phyloP scores from a whole-genome alignment of 2,888 invertebrate species.

The Melinaea marsaeus region DNA sequence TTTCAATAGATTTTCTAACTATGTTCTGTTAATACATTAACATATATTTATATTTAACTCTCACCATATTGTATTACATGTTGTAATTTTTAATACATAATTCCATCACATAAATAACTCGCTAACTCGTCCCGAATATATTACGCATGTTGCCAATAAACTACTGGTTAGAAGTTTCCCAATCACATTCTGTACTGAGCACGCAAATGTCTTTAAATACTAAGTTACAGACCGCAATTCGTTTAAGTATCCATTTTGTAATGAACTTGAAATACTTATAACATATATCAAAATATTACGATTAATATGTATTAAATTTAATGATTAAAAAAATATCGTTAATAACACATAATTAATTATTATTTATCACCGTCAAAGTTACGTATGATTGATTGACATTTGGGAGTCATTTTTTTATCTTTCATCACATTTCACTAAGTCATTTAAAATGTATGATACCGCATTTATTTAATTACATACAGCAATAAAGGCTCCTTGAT shows the following conservation, averaged over 20 bases:
- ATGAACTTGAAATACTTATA: slow-evolving; percentile 38
- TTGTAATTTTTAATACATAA: too few relatives aligned
- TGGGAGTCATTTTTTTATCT: too few relatives aligned
- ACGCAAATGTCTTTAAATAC: slow-evolving; percentile 32
- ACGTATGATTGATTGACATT: too few relatives aligned
- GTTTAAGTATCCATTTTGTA: slow-evolving; percentile 33
- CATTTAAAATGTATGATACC: neutral
- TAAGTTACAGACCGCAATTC: slow-evolving; percentile 33
- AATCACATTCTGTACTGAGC: slow-evolving; percentile 36
- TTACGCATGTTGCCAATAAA: slow-evolving; percentile 43
- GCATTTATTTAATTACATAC: neutral
- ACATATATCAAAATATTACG: neutral
- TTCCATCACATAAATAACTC: slow-evolving; percentile 33
- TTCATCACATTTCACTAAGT: neutral
- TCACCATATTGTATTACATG: too few relatives aligned
- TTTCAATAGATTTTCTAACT: too few relatives aligned
- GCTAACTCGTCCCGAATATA: slow-evolving; percentile 39
- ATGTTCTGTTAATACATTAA: too few relatives aligned
- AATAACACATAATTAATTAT: too few relatives aligned
- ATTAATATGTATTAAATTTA: neutral
- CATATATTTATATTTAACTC: too few relatives aligned
- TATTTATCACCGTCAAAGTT: too few relatives aligned
- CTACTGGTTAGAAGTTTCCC: slow-evolving; percentile 40
- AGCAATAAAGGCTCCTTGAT: slow-evolving; percentile 18
- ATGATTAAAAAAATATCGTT: too few relatives aligned